A percentile compares a stretch with the other conserved stretches of the same genome.
These are phyloP conservation scores for Lutraria lutraria DNA, from an alignment of 2,888 invertebrate genomes.

Conservation along the genomic window DNA sequence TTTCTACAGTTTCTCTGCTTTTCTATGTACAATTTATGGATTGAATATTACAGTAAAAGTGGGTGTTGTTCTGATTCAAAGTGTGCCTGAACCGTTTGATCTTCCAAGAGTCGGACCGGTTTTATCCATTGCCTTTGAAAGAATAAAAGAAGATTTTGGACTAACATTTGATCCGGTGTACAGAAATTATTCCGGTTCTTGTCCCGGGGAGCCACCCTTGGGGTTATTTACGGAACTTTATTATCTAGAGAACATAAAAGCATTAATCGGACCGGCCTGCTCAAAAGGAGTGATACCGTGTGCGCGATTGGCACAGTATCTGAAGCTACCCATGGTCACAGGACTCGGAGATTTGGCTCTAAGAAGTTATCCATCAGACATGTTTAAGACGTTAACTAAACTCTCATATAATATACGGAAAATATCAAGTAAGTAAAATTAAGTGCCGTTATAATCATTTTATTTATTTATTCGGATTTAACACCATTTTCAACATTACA, in stretches of 20 bases:
- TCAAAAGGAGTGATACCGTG: conserved; percentile 60
- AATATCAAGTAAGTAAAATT: conserved; percentile 58
- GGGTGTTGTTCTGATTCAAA: conserved; percentile 62
- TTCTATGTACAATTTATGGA: neutral
- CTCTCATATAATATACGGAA: conserved; percentile 66
- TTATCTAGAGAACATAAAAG: conserved; percentile 58
- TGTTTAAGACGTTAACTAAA: conserved; percentile 63
- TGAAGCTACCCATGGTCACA: conserved; percentile 64
- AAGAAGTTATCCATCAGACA: conserved; percentile 53
- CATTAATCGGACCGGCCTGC: conserved; percentile 67
- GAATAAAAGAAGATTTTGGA: conserved; percentile 51
- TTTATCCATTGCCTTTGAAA: conserved; percentile 60
- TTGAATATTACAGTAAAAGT: conserved; percentile 44
- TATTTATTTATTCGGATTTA: neutral
- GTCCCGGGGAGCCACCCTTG: conserved; percentile 46
- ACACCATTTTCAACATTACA: too few species aligned
- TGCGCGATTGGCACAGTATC: conserved; percentile 63
- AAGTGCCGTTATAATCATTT: neutral
- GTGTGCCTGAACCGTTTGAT: conserved; percentile 61
- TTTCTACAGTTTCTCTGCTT: neutral
- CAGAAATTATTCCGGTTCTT: conserved; percentile 61
- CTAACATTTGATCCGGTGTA: conserved; percentile 52
- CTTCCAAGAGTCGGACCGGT: conserved; percentile 60
- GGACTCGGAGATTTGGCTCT: conserved; percentile 62
- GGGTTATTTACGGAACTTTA: conserved; percentile 59